phyloP scores from a whole-genome alignment of 2,113 vertebrate species.

The Oncorhynchus masou region DNA sequence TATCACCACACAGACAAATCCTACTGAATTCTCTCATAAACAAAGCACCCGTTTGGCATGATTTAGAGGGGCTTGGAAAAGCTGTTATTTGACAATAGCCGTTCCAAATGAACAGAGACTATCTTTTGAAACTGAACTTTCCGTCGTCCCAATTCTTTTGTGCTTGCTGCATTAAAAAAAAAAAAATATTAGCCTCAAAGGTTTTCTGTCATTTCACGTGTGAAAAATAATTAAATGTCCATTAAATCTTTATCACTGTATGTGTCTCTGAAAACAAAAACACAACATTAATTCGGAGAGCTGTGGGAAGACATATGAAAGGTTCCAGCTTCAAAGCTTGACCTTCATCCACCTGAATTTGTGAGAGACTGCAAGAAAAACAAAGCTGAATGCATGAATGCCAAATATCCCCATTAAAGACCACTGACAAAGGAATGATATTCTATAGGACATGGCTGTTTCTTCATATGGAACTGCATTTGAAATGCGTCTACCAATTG shows the following conservation, averaged over 20 bases:
- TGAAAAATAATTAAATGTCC: slow-evolving; percentile 35
- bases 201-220: background rate
- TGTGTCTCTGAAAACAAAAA: background rate
- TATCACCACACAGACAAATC: slow-evolving; percentile 50
- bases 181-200: background rate
- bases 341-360: slow-evolving; percentile 34
- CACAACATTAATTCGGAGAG: slow-evolving; percentile 14
- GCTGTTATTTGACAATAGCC: slow-evolving; percentile 43
- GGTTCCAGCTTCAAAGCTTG: slow-evolving; percentile 28
- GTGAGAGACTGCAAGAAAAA: slow-evolving; percentile 12
- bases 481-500: background rate
- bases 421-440: slow-evolving; percentile 17
- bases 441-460: too few species aligned
- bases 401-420: slow-evolving; percentile 36
- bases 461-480: background rate
- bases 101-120: slow-evolving; percentile 45
- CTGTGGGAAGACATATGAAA: slow-evolving; percentile 21
- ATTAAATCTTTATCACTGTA: slow-evolving; percentile 8
- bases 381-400: slow-evolving; percentile 30
- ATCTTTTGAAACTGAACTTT: slow-evolving; percentile 38
- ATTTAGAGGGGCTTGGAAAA: slow-evolving; percentile 11
- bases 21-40: slow-evolving; percentile 51
- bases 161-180: background rate
- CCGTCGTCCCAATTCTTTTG: slow-evolving; percentile 18
- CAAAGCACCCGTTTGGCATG: slow-evolving; percentile 50